Base-by-base conservation (phyloP, 2,113 vertebrate genomes). In the Hippotragus niger region DNA sequence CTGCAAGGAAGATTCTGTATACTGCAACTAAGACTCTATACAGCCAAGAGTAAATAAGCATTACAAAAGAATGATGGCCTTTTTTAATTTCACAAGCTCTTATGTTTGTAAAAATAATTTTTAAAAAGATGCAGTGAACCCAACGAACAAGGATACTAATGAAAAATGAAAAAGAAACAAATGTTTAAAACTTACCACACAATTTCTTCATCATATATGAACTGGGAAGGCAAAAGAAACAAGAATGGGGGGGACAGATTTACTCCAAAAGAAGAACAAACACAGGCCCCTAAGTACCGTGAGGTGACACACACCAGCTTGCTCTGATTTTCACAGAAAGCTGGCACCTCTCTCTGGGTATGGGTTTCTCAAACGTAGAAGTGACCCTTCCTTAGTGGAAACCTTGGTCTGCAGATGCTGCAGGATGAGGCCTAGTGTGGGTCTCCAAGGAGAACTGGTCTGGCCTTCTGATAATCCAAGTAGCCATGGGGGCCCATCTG, bases 121-220 rank as follows among this genome's bases (percentile, higher is more conserved):
- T 50, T 7, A 45, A 78, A 90, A 92, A 33, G 47, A 84, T 60
- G 64, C 78, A 17, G 6, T 1, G 3, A 76, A n/a, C 40, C 62
- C 50, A 71, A 47, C 2, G 29, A 88, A 27, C 10, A 43, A 89
- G 67, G 53, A 67, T 8, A 13, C 7, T 52, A 55, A 94, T 31
- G 40, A 6, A 33, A 88, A 57, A 92, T 89, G 90, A 53, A 92
- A 0, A 10, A 64, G 67, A 93, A 96, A 53, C 40, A 78, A 67
- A 94, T 1, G 10, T 82, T 85, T 31, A 33, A 58, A 94, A 99
- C 99, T 99, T 99, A 99, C 99, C 99, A 99, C 88, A 99, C 99
- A 95, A 99, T 99, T 99, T 99, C 99, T 96, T 99, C 99, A 93
- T 99, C 99, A 36, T 99, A 99, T 98, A 99, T 99, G 98, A 99